Conservation (phyloP, 2,113 vertebrate genomes). For the Sylvilagus bachmani region DNA sequence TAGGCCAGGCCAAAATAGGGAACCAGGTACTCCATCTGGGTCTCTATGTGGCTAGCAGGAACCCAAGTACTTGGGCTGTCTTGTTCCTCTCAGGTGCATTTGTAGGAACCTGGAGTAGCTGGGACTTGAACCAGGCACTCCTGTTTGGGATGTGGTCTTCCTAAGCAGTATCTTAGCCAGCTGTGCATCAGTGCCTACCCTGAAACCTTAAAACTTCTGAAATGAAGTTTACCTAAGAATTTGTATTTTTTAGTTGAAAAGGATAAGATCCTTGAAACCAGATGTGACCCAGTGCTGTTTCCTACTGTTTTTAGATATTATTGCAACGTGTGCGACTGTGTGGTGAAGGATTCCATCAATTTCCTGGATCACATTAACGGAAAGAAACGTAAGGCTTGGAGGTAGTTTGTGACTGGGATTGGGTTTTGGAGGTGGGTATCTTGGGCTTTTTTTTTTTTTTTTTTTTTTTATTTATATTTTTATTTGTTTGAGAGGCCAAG, state of each 20-base stretch:
- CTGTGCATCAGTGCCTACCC: too few species aligned
- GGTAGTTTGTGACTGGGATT: slow-evolving; percentile 54
- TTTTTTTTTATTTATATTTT: neutral
- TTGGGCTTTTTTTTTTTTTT: neutral
- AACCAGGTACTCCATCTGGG: too few species aligned
- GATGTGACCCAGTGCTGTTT: slow-evolving; percentile 42
- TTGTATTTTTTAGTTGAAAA: slow-evolving; percentile 57
- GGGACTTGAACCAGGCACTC: too few species aligned
- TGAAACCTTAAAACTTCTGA: neutral
- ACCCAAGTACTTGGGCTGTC: too few species aligned
- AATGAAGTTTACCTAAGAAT: slow-evolving; percentile 6
- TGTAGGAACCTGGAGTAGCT: too few species aligned
- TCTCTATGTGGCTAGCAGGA: too few species aligned
- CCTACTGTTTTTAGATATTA: slow-evolving; percentile 92
- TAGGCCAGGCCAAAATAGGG: too few species aligned
- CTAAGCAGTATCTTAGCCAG: too few species aligned
- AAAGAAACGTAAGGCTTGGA: slow-evolving; percentile 96
- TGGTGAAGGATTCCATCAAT: slow-evolving; percentile 99
- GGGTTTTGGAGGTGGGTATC: slow-evolving; percentile 54
- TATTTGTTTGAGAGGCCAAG: too few species aligned
- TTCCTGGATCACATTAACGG: slow-evolving; percentile 99
- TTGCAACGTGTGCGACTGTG: slow-evolving; percentile 99
- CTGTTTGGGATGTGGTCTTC: too few species aligned
- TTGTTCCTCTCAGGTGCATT: too few species aligned
- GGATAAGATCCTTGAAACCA: neutral